Evolutionary conservation across 2,888 invertebrate genomes (phyloP).

Genomic region (Frankliniella intonsa): DNA sequence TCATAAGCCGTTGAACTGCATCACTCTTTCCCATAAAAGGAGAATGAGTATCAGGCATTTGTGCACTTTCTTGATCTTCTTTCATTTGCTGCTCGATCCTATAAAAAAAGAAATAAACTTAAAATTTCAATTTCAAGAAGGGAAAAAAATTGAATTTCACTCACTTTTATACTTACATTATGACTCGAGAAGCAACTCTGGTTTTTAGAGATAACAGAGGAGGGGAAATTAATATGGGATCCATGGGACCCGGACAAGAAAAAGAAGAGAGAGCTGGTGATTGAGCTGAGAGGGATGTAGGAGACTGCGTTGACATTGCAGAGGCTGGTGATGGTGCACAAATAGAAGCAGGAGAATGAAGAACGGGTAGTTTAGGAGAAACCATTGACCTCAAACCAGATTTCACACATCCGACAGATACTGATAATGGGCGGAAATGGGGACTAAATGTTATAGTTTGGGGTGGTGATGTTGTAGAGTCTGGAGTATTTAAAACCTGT

Average conservation of each 20-base stretch:
- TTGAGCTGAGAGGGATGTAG: not conserved
- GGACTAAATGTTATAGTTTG: not conserved
- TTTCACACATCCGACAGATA: not conserved
- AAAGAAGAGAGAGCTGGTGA: not conserved
- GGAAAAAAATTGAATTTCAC: slow-evolving; percentile 31
- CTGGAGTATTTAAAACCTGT: slow-evolving; percentile 37
- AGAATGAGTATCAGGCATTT: slow-evolving; percentile 66
- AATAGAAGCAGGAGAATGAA: not conserved
- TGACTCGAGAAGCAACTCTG: not conserved
- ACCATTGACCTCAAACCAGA: not conserved
- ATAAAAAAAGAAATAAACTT: slow-evolving; percentile 39
- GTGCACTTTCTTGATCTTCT: slow-evolving; percentile 68
- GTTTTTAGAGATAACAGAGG: not conserved
- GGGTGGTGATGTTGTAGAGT: not conserved
- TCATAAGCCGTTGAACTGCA: slow-evolving; percentile 67
- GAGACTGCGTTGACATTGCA: not conserved
- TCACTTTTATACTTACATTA: slow-evolving; percentile 13
- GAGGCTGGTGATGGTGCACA: slow-evolving; percentile 15
- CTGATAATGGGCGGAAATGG: not conserved
- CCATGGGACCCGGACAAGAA: not conserved
- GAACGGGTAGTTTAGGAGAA: not conserved
- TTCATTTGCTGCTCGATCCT: slow-evolving; percentile 71
- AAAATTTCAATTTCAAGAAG: too few relatives aligned
- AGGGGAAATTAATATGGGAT: not conserved
- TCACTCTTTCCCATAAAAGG: slow-evolving; percentile 68